Evolutionary conservation across 2,888 invertebrate species (phyloP).

Genomic region (Lasioglossum figueresi): DNA sequence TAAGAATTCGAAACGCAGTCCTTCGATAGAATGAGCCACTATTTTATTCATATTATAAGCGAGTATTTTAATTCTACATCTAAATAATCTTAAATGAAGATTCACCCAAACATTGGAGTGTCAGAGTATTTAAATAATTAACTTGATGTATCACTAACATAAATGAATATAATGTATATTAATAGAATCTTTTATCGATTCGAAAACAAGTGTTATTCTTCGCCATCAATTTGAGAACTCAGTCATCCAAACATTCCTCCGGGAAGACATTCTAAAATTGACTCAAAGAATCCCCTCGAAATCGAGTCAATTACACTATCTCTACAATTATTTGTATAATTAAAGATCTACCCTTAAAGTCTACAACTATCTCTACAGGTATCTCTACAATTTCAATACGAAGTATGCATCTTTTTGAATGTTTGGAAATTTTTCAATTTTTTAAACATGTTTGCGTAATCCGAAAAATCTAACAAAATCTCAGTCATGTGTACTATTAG

Average conservation of each 20-base stretch:
- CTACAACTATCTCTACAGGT: too few relatives aligned
- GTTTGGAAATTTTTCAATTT: too few relatives aligned
- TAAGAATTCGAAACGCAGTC: slow-evolving; percentile 16
- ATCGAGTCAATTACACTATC: too few relatives aligned
- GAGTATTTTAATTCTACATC: slow-evolving; percentile 8
- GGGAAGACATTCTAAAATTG: neutral
- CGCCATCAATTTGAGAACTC: too few relatives aligned
- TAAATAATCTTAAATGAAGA: slow-evolving; percentile 13
- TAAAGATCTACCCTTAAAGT: too few relatives aligned
- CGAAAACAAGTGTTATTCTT: neutral
- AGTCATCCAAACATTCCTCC: neutral
- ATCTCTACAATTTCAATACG: too few relatives aligned
- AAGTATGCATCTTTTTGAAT: too few relatives aligned
- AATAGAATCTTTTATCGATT: neutral
- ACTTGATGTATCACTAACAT: too few relatives aligned
- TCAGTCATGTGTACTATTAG: too few relatives aligned
- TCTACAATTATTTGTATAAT: too few relatives aligned
- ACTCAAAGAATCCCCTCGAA: neutral
- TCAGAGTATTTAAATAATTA: neutral
- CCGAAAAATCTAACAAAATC: too few relatives aligned
- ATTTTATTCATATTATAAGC: neutral
- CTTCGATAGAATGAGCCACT: slow-evolving; percentile 24
- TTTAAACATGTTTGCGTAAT: too few relatives aligned
- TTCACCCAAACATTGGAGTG: slow-evolving; percentile 16
- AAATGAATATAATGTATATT: neutral